A percentile compares a stretch with the other conserved stretches of the same genome.
These are phyloP conservation scores for Tretioscincus oriximinensis DNA, from an alignment of 2,113 vertebrate genomes.

Conservation along the genomic window DNA sequence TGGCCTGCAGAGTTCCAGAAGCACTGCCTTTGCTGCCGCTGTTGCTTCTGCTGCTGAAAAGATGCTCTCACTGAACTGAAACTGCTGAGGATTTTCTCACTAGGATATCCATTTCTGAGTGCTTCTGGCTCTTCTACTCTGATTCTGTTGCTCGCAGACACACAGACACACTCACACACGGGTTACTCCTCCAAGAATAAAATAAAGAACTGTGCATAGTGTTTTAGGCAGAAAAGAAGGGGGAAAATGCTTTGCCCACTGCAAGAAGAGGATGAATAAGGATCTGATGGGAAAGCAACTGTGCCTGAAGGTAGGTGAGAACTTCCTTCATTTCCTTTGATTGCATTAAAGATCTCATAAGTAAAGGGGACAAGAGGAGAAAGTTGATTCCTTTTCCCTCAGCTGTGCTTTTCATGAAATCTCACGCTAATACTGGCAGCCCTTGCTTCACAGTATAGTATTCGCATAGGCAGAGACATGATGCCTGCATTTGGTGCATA, in stretches of 20 bases:
- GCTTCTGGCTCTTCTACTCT: constrained; percentile 49
- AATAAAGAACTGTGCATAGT: constrained; percentile 37
- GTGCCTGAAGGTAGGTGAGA: constrained; percentile 74
- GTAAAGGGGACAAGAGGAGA: constrained; percentile 20
- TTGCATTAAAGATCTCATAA: constrained; percentile 21
- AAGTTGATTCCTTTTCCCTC: background rate
- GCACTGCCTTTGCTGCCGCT: constrained; percentile 62
- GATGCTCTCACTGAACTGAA: constrained; percentile 50
- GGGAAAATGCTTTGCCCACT: constrained; percentile 47
- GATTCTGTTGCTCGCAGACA: constrained; percentile 43
- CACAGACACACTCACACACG: constrained; percentile 30
- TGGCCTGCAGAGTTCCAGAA: constrained; percentile 70
- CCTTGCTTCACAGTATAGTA: background rate
- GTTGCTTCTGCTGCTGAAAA: constrained; percentile 53
- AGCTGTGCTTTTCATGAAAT: constrained; percentile 5
- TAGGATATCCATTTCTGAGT: constrained; percentile 61
- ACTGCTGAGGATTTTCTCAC: constrained; percentile 72
- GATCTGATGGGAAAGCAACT: constrained; percentile 60
- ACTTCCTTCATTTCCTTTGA: constrained; percentile 41
- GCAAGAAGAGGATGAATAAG: constrained; percentile 65
- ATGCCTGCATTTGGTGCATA: background rate
- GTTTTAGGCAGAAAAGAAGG: constrained; percentile 54
- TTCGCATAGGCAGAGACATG: background rate
- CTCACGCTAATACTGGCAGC: background rate
- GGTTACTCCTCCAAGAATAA: background rate